Conservation (phyloP, 1,140 invertebrate genomes). For the Achatina immaculata region DNA sequence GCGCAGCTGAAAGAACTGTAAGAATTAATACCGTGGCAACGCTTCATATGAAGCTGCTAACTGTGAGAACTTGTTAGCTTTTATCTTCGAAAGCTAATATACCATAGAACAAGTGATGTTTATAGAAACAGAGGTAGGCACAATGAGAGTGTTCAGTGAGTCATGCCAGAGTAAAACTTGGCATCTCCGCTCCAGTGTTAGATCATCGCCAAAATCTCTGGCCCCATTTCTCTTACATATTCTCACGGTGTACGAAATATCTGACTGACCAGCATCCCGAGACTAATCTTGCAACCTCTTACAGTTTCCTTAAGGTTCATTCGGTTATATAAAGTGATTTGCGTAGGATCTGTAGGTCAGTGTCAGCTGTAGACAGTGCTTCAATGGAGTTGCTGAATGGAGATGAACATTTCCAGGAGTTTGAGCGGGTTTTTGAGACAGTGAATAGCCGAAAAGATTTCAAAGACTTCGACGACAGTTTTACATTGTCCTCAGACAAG, state of each 20-base stretch:
- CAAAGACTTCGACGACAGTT: constrained; percentile 46
- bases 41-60: no score
- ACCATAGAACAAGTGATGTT: constrained; percentile 14
- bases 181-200: constrained; percentile 2
- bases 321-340: no score
- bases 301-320: no score
- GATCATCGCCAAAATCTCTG: background rate
- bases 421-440: constrained; percentile 66
- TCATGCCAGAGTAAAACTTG: background rate
- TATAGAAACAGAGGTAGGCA: constrained; percentile 1
- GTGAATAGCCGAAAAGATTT: constrained; percentile 56
- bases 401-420: constrained; percentile 66
- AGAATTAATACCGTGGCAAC: constrained; percentile 38
- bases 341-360: no score
- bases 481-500: constrained; percentile 28
- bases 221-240: no score
- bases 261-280: no score
- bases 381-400: constrained; percentile 65
- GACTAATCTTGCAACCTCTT: no score
- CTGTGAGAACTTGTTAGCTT: no score
- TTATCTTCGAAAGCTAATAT: no score
- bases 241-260: no score
- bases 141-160: background rate
- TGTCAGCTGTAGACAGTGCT: constrained; percentile 38
- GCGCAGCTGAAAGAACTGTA: constrained; percentile 58